Base-by-base conservation (phyloP, 2,888 invertebrate species). In the Diloba caeruleocephala region DNA sequence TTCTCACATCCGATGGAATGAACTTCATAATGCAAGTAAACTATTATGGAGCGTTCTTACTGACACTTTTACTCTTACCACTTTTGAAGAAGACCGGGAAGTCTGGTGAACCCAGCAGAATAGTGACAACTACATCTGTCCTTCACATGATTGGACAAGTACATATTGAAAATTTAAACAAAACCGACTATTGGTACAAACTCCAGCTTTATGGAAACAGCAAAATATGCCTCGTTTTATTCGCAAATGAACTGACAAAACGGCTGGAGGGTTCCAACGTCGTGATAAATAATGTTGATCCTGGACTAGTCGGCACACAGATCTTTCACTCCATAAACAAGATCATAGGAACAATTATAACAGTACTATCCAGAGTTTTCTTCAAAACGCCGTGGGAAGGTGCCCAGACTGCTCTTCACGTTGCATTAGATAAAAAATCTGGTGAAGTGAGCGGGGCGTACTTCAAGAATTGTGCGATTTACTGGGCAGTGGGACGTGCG, bases 41-140 rank as follows among this genome's bases (percentile, higher is more conserved):
- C 85, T 97, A 98, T 76, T 97, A 96, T 84, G 98, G 98, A 0
- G 97, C 97, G 17, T 99, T 98, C 81, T 92, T 99, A 15, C 91
- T 84, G 2, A 84, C 81, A 0, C 46, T 74, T 1, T 62, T 84
- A 1, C 57, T 84, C 2, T 37, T 83, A 2, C 82, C 84, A 2
- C 64, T 84, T 21, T 23, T 84, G 14, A 77, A 76, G 23, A 78
- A 73, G 26, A 68, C 78, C 1, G 87, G 85, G 0, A 72, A 53
- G 0, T 39, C 62, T 3, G 95, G 95, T 1, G 53, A 61, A 1
- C 61, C 76, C 0, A 76, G 76, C 37, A 69, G 84, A 25, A 81
- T 84, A 14, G 42, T 83, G 2, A 95, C 94, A 68, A 89, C 95
- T 1, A 87, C 95, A 0, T 95, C 95, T 32, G 56, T 85, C 0